Percentiles rank a stretch among this genome's conserved stretches.
Evolutionary conservation across 2,797 vertebrate species (phyloP).

Genomic region (Moxostoma hubbsi): DNA sequence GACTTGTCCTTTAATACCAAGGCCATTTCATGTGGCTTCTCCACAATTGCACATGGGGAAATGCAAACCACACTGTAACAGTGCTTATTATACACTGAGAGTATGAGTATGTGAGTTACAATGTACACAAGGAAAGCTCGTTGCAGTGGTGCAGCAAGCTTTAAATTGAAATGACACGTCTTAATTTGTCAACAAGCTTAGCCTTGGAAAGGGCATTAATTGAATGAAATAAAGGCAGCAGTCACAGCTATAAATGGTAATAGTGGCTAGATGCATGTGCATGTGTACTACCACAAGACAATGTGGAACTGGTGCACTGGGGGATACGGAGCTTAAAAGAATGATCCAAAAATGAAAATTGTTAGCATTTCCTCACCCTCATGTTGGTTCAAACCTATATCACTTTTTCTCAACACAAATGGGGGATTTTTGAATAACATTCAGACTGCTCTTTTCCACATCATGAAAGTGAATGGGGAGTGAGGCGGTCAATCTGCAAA

Average conservation of each 20-base stretch:
- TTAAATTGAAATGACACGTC: slow-evolving; percentile 72
- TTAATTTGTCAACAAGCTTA: slow-evolving; percentile 76
- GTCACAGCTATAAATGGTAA: slow-evolving; percentile 20
- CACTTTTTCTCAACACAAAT: too few species aligned
- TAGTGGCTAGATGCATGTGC: background rate
- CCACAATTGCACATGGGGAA: slow-evolving; percentile 81
- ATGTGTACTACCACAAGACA: too few species aligned
- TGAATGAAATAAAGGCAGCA: slow-evolving; percentile 41
- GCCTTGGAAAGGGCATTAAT: slow-evolving; percentile 60
- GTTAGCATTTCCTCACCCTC: too few species aligned
- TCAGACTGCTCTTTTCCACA: too few species aligned
- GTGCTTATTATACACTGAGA: slow-evolving; percentile 79
- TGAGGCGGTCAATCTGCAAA: too few species aligned
- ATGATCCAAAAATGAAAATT: too few species aligned
- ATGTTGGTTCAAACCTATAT: too few species aligned
- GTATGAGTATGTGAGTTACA: slow-evolving; percentile 61
- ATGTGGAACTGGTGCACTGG: too few species aligned
- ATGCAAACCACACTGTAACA: slow-evolving; percentile 78
- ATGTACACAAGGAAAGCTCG: slow-evolving; percentile 59
- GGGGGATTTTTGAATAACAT: too few species aligned
- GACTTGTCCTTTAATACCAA: slow-evolving; percentile 87
- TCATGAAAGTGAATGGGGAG: too few species aligned
- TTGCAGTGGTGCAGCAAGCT: slow-evolving; percentile 66
- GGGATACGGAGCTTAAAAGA: too few species aligned
- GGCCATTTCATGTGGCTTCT: slow-evolving; percentile 81